These are phyloP conservation scores for Xiphophorus hellerii DNA, from an alignment of 2,113 vertebrate genomes.

Conservation along the genomic window DNA sequence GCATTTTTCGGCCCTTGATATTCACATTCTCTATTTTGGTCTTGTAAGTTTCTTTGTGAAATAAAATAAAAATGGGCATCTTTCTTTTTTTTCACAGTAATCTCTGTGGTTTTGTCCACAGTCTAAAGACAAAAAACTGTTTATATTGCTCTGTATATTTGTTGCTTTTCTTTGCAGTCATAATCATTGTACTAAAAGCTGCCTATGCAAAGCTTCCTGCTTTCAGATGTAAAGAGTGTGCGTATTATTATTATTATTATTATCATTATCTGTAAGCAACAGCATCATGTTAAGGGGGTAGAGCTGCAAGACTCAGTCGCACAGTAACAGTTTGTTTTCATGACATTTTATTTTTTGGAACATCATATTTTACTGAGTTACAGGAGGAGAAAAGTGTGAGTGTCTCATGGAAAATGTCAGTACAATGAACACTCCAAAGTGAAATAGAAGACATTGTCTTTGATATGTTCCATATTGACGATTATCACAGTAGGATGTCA, in stretches of 20 bases:
- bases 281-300: background rate
- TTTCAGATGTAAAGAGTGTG: slow-evolving; percentile 18
- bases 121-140: slow-evolving; percentile 25
- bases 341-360: slow-evolving; percentile 20
- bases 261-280: slow-evolving; percentile 20
- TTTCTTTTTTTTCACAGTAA: slow-evolving; percentile 6
- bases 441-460: slow-evolving; percentile 30
- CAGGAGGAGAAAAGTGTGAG: slow-evolving; percentile 6
- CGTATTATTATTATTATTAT: slow-evolving; percentile 5
- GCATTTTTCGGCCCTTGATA: background rate
- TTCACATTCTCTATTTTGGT: background rate
- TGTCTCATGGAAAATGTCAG: slow-evolving; percentile 12
- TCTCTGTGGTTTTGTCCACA: background rate
- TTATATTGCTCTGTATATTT: slow-evolving; percentile 26
- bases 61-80: slow-evolving; percentile 25
- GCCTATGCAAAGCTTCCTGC: slow-evolving; percentile 40
- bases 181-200: slow-evolving; percentile 41
- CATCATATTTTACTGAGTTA: slow-evolving; percentile 3
- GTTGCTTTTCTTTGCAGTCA: slow-evolving; percentile 18
- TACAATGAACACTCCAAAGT: slow-evolving; percentile 11
- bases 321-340: slow-evolving; percentile 13
- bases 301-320: slow-evolving; percentile 11
- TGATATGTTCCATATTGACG: slow-evolving; percentile 32
- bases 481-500: slow-evolving; percentile 18
- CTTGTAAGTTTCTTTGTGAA: slow-evolving; percentile 3